Percentiles rank a stretch among this genome's conserved stretches.
Conservation (phyloP, 1,140 invertebrate genomes). For the Anoplophora glabripennis region DNA sequence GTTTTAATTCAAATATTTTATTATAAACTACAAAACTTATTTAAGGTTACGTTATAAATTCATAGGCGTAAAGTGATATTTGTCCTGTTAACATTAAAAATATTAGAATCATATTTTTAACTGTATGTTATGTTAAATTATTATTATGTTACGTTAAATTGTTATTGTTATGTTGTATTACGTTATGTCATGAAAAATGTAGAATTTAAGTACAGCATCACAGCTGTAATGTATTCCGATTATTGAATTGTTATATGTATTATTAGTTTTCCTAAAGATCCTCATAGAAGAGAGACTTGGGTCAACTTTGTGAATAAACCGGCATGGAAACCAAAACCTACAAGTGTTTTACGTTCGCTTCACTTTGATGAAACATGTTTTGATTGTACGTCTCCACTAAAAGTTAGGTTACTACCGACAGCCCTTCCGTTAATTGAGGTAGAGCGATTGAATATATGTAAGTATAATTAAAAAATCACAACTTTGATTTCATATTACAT, state of each 20-base stretch:
- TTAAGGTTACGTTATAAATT: too few species aligned
- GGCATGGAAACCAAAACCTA: background rate
- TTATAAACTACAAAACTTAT: background rate
- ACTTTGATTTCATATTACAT: background rate
- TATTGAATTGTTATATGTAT: background rate
- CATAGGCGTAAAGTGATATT: too few species aligned
- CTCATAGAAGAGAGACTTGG: background rate
- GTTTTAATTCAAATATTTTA: background rate
- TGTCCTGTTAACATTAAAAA: too few species aligned
- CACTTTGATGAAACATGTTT: background rate
- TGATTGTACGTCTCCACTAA: background rate
- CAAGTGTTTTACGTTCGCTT: slow-evolving; percentile 1
- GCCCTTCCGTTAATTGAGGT: background rate
- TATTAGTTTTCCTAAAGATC: slow-evolving; percentile 5
- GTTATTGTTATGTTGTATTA: too few species aligned
- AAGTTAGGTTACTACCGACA: background rate
- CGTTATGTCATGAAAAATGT: background rate
- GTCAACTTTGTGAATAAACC: background rate
- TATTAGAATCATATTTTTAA: too few species aligned
- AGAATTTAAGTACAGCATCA: background rate
- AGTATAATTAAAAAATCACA: background rate
- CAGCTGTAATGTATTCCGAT: background rate
- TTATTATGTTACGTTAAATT: too few species aligned
- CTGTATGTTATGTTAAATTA: too few species aligned
- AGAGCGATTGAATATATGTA: slow-evolving; percentile 4